phyloP scores from a whole-genome alignment of 2,797 vertebrate species.

The Falco novaeseelandiae region DNA sequence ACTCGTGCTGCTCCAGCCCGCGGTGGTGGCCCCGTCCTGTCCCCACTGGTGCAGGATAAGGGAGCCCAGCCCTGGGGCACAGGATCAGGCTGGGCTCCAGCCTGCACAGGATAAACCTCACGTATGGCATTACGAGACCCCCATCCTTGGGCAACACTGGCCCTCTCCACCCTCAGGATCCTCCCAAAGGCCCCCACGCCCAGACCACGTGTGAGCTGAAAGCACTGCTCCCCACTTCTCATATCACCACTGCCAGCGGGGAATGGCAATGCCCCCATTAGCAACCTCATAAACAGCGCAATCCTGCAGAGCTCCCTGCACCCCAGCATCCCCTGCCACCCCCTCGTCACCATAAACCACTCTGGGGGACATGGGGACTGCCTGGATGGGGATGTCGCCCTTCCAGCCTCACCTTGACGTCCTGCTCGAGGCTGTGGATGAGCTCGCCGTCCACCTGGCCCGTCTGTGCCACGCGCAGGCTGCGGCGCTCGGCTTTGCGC shows the following conservation, averaged over 20 bases:
- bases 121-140: neutral
- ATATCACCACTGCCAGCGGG: accelerated
- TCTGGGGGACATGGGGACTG: neutral
- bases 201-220: neutral
- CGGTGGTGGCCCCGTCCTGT: neutral
- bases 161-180: neutral
- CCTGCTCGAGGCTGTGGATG: conserved; percentile 93
- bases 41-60: neutral
- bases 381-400: accelerated
- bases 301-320: neutral
- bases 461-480: conserved; percentile 92
- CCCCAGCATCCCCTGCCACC: neutral
- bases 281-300: neutral
- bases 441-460: conserved; percentile 95
- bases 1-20: accelerated
- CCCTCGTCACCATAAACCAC: neutral
- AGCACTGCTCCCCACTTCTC: neutral
- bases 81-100: neutral
- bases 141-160: neutral
- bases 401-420: conserved; percentile 86
- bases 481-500: conserved; percentile 94
- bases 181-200: neutral
- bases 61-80: neutral
- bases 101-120: neutral
- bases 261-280: accelerated